phyloP scores from a whole-genome alignment of 2,888 invertebrate genomes.

The Idaea biselata region DNA sequence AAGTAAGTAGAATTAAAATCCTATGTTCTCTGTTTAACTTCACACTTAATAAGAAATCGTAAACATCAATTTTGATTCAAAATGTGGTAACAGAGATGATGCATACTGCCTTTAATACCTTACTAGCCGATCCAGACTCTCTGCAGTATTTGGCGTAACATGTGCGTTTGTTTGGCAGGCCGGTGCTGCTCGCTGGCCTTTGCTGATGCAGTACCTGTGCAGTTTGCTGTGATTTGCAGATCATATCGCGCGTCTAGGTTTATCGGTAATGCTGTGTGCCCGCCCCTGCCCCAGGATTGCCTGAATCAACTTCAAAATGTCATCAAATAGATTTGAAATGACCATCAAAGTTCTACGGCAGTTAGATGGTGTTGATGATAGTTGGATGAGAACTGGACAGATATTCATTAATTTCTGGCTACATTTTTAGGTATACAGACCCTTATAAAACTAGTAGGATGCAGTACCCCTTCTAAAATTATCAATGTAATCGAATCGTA shows the following conservation, averaged over 20 bases:
- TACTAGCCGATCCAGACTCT: slow-evolving; percentile 34
- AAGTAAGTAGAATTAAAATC: too few species aligned
- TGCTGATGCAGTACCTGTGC: slow-evolving; percentile 78
- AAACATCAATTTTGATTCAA: too few species aligned
- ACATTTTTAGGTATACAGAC: too few species aligned
- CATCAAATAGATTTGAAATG: neutral
- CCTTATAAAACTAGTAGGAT: too few species aligned
- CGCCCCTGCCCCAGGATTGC: slow-evolving; percentile 53
- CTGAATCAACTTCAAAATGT: neutral
- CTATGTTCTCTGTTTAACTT: too few species aligned
- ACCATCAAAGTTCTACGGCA: too few species aligned
- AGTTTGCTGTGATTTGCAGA: slow-evolving; percentile 77
- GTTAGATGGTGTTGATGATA: too few species aligned
- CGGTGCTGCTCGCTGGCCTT: slow-evolving; percentile 79
- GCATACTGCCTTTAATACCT: slow-evolving; percentile 14
- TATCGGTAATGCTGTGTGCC: slow-evolving; percentile 49
- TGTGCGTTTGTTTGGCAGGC: slow-evolving; percentile 78
- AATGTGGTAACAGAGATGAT: neutral
- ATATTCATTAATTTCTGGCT: too few species aligned
- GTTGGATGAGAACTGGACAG: too few species aligned
- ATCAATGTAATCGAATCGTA: too few species aligned
- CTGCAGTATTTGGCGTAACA: slow-evolving; percentile 60
- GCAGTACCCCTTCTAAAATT: too few species aligned
- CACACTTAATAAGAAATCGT: too few species aligned
- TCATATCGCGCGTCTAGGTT: slow-evolving; percentile 63